phyloP scores from a whole-genome alignment of 2,888 invertebrate genomes.

The Carabus problematicus region DNA sequence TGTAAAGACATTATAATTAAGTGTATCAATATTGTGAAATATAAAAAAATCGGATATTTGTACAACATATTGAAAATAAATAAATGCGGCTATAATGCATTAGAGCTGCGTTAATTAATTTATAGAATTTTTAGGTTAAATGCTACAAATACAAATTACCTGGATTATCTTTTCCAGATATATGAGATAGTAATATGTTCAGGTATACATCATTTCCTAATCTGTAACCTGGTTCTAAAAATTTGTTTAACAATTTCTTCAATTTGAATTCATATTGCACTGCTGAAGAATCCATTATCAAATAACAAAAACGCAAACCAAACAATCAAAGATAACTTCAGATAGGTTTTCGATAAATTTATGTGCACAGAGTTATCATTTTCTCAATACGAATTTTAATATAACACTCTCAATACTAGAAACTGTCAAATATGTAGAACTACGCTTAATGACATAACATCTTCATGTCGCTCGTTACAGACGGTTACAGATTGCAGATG shows the following conservation, averaged over 20 bases:
- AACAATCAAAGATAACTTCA: neutral
- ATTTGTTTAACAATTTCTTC: slow-evolving; percentile 64
- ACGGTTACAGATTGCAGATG: neutral
- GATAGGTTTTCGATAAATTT: slow-evolving; percentile 6
- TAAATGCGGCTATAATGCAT: neutral
- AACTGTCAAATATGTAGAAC: neutral
- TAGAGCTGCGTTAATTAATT: neutral
- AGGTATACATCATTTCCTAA: slow-evolving; percentile 69
- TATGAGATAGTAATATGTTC: slow-evolving; percentile 69
- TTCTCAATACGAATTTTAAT: slow-evolving; percentile 26
- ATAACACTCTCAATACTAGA: neutral
- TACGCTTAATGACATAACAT: slow-evolving; percentile 21
- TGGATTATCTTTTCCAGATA: slow-evolving; percentile 62
- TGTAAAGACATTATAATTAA: neutral
- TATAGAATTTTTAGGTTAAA: slow-evolving; percentile 34
- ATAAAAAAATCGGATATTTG: neutral
- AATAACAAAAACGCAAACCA: slow-evolving; percentile 18
- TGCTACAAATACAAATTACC: slow-evolving; percentile 55
- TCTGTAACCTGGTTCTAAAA: slow-evolving; percentile 66
- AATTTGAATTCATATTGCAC: slow-evolving; percentile 61
- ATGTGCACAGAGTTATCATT: slow-evolving; percentile 33
- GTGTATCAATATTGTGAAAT: slow-evolving; percentile 1
- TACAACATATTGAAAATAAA: no score
- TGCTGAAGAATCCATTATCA: slow-evolving; percentile 50
- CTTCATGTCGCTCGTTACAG: slow-evolving; percentile 27